Evolutionary conservation across 1,140 invertebrate genomes (phyloP), one percentile per base, ranked within the genome.

Genomic region (Nomia melanderi): DNA sequence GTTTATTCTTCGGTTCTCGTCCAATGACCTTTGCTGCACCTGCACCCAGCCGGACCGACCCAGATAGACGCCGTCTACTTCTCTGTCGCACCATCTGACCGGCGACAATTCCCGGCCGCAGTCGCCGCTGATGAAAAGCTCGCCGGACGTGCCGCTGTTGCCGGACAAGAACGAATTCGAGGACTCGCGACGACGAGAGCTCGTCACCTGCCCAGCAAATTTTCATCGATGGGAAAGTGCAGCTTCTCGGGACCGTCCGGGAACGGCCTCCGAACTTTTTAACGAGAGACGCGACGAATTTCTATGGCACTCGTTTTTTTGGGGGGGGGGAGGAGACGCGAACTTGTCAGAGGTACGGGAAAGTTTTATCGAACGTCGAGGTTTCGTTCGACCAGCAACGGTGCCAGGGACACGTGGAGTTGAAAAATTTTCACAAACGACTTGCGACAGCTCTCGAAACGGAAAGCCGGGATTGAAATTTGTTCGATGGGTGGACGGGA

Each of bases 1-100:
- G 70, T 86, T 92, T 1, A 71, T 84, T 41, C 91, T 87, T 2
- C 93, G 86, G 72, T 93, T 93, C 39, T 94, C 93, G 78, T 94
- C 93, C 17, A 94, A 79, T 0, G 94, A 94, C 27, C 93, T 86
- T 67, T 94, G 94, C 69, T 94, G 93, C 0, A 94, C 94, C 76
- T 94, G 93, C 7, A 94, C 93, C 93, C 93, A 94, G 5, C 93
- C 94, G 0, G 93, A 94, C 67, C 93, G 88, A 1, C 93, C 93
- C 7, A 94, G 78, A 78, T 93, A 94, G 7, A 94, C 93, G 4
- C 93, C 93, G 79, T 94, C 93, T 0, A 94, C 94, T 81, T 94
- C 94, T 4, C 92, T 87, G 75, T 94, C 94, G 85, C 93, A 94
- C 94, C 94, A 94, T 73, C 93, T 90, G 2, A 94, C 93, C 8